Conservation (phyloP, 2,797 vertebrate species). For the Siniperca scherzeri region DNA sequence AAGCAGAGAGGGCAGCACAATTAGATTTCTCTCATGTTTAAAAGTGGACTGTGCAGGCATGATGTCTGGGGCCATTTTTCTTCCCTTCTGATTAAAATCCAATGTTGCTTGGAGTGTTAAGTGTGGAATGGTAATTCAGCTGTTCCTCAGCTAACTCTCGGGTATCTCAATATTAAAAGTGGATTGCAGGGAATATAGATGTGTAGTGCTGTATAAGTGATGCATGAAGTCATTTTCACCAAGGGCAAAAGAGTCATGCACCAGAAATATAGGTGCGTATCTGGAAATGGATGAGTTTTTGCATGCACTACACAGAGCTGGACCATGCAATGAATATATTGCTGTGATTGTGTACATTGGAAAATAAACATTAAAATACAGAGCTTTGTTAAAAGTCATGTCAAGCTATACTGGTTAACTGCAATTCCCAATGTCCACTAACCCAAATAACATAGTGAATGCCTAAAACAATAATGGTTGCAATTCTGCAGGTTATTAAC, state of each 20-base stretch:
- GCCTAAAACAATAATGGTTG: conserved; percentile 2
- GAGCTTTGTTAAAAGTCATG: conserved; percentile 48
- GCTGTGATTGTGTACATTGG: conserved; percentile 47
- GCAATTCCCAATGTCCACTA: conserved; percentile 12
- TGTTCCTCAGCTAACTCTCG: conserved; percentile 63
- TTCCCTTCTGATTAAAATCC: conserved; percentile 66
- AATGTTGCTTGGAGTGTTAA: conserved; percentile 66
- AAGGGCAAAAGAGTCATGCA: conserved; percentile 81
- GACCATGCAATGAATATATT: conserved; percentile 68
- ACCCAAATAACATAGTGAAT: conserved; percentile 3
- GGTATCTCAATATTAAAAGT: conserved; percentile 79
- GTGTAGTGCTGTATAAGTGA: conserved; percentile 74
- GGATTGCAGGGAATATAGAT: conserved; percentile 75
- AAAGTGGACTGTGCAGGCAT: conserved; percentile 56
- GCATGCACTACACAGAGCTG: conserved; percentile 59
- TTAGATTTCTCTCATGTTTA: conserved; percentile 64
- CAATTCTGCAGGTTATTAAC: conserved; percentile 19
- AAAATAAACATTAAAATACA: conserved; percentile 59
- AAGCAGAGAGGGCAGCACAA: conserved; percentile 51
- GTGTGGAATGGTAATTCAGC: conserved; percentile 74
- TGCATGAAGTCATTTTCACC: conserved; percentile 83
- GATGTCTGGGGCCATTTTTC: conserved; percentile 48
- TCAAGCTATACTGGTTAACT: conserved; percentile 15
- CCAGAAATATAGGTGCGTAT: conserved; percentile 61
- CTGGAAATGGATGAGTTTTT: conserved; percentile 67